These are phyloP conservation scores for Thomomys bottae DNA, from an alignment of 2,113 vertebrate genomes.

Conservation along the genomic window DNA sequence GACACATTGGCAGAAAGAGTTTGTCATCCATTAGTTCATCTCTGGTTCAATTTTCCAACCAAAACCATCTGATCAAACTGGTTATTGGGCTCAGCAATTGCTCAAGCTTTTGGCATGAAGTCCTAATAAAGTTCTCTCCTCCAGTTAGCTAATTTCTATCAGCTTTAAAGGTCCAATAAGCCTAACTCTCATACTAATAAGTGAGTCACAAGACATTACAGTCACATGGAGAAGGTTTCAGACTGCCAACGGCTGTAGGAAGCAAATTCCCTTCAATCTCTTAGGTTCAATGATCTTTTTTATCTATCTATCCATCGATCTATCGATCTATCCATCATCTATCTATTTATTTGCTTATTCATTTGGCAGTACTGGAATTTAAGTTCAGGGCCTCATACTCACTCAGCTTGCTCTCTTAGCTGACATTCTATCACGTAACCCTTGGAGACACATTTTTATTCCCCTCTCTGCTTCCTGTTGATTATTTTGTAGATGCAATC, in stretches of 20 bases:
- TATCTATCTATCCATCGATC: too few species aligned
- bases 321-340: too few species aligned
- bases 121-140: neutral
- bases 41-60: constrained; percentile 1
- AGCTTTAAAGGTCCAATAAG: neutral
- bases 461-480: too few species aligned
- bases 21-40: neutral
- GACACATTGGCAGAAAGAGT: neutral
- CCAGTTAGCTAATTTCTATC: neutral
- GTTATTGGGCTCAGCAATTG: neutral
- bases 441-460: too few species aligned
- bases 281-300: neutral
- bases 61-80: neutral
- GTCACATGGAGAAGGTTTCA: neutral
- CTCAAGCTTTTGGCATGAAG: neutral
- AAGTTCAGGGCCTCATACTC: too few species aligned
- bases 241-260: neutral
- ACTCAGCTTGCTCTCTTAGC: too few species aligned
- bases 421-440: too few species aligned
- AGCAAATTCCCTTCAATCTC: neutral
- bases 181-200: neutral
- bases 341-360: too few species aligned
- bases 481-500: too few species aligned
- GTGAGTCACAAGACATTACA: neutral
- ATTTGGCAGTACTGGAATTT: too few species aligned